A percentile compares a stretch with the other conserved stretches of the same genome.
These are phyloP conservation scores for Oreochromis tanganicae DNA, from an alignment of 2,113 vertebrate genomes.

Conservation along the genomic window DNA sequence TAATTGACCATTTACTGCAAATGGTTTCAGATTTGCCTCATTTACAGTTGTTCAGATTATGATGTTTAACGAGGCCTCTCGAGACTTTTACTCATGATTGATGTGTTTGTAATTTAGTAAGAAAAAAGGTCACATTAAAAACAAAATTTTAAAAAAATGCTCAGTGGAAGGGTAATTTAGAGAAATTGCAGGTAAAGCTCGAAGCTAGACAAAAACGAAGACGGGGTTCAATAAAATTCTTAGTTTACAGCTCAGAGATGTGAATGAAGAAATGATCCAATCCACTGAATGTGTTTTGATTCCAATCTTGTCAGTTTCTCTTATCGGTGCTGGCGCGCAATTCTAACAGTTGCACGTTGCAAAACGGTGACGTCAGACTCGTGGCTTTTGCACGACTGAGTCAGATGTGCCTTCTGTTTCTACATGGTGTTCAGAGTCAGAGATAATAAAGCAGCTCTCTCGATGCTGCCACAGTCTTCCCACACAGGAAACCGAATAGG, in stretches of 20 bases:
- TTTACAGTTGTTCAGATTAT: conserved; percentile 17
- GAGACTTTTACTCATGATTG: not conserved
- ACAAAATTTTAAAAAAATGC: not conserved
- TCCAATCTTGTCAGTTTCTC: not conserved
- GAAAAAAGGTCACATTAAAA: not conserved
- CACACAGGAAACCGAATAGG: not conserved
- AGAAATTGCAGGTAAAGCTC: not conserved
- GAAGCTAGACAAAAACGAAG: not conserved
- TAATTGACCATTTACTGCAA: conserved; percentile 40
- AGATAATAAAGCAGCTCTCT: not conserved
- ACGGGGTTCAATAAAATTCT: not conserved
- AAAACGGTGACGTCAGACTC: not conserved
- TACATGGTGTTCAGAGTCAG: not conserved
- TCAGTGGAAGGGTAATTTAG: not conserved
- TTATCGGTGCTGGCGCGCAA: not conserved
- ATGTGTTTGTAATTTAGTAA: not conserved
- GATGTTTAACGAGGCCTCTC: conserved; percentile 9
- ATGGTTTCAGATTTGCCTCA: conserved; percentile 40
- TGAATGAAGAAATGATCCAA: not conserved
- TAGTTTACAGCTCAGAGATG: not conserved
- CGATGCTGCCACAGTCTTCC: not conserved
- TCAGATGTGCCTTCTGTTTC: not conserved
- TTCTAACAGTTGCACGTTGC: not conserved
- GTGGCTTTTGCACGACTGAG: not conserved
- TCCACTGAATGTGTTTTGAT: not conserved